A percentile compares a stretch with the other conserved stretches of the same genome.
Conservation (phyloP, 2,113 vertebrate genomes). For the Balaeniceps rex region DNA sequence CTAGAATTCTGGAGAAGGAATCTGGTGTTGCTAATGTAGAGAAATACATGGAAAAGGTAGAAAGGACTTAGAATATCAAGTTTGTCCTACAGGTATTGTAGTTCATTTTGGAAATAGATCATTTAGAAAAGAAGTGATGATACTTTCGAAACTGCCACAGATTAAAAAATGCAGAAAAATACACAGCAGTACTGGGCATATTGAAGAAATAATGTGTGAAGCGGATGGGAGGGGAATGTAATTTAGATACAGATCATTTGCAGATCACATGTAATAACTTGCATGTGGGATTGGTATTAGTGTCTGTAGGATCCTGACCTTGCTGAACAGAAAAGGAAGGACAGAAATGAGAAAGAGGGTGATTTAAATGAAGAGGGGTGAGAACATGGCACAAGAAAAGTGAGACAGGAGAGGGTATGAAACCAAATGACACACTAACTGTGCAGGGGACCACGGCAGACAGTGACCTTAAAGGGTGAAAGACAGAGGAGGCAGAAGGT, state of each 20-base stretch:
- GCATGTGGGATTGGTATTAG: neutral
- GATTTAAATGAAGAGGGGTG: neutral
- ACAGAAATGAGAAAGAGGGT: neutral
- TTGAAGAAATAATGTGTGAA: neutral
- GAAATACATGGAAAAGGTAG: neutral
- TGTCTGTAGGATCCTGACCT: neutral
- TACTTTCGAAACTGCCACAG: neutral
- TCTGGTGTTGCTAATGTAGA: neutral
- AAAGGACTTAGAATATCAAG: neutral
- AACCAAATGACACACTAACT: neutral
- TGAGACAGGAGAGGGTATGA: neutral
- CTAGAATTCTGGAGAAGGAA: neutral
- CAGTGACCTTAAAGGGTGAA: neutral
- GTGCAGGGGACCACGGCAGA: neutral
- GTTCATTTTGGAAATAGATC: neutral
- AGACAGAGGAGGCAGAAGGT: neutral
- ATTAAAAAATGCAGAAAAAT: neutral
- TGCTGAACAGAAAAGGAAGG: neutral
- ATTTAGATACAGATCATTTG: neutral
- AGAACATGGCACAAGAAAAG: neutral
- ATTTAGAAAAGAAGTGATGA: neutral
- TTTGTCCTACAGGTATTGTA: neutral
- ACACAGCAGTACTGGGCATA: neutral
- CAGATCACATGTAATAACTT: neutral
- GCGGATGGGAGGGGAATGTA: rapidly evolving